Evolutionary conservation across 1,140 invertebrate genomes (phyloP).

Genomic region (Drosophila melanica): DNA sequence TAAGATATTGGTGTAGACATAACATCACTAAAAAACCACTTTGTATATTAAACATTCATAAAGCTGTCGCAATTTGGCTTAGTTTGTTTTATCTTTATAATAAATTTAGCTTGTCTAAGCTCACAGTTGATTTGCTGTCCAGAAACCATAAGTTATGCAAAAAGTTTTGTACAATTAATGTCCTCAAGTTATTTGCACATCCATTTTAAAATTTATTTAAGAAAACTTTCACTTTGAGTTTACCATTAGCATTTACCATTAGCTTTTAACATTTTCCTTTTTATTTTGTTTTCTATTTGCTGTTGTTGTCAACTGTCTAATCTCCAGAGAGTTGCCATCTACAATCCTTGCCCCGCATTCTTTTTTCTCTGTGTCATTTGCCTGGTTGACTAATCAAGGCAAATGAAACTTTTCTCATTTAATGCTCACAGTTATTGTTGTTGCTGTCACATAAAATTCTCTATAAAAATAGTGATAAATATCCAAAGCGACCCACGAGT

Average conservation of each 20-base stretch:
- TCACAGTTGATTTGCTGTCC: slow-evolving; percentile 12
- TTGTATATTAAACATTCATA: neutral
- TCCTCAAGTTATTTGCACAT: slow-evolving; percentile 12
- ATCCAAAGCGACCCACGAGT: slow-evolving; percentile 26
- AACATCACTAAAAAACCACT: neutral
- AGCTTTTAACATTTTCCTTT: slow-evolving; percentile 16
- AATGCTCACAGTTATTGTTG: slow-evolving; percentile 17
- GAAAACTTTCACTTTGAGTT: slow-evolving; percentile 28
- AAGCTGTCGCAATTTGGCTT: neutral
- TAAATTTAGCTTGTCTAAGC: neutral
- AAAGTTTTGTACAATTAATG: slow-evolving; percentile 44
- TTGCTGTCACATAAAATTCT: slow-evolving; percentile 32
- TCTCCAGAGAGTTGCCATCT: slow-evolving; percentile 11
- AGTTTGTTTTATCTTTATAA: neutral
- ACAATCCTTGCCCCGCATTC: neutral
- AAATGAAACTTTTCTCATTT: slow-evolving; percentile 50
- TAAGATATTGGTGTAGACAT: neutral
- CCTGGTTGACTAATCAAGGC: slow-evolving; percentile 38
- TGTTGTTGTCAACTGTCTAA: slow-evolving; percentile 20
- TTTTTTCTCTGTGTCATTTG: neutral
- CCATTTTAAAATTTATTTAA: slow-evolving; percentile 31
- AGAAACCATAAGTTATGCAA: slow-evolving; percentile 20
- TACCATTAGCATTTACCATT: slow-evolving; percentile 8
- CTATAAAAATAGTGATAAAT: slow-evolving; percentile 41
- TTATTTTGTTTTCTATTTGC: slow-evolving; percentile 12